A percentile compares a stretch with the other conserved stretches of the same genome.
phyloP scores from a whole-genome alignment of 2,888 invertebrate genomes.

The Harpagoxenus sublaevis region DNA sequence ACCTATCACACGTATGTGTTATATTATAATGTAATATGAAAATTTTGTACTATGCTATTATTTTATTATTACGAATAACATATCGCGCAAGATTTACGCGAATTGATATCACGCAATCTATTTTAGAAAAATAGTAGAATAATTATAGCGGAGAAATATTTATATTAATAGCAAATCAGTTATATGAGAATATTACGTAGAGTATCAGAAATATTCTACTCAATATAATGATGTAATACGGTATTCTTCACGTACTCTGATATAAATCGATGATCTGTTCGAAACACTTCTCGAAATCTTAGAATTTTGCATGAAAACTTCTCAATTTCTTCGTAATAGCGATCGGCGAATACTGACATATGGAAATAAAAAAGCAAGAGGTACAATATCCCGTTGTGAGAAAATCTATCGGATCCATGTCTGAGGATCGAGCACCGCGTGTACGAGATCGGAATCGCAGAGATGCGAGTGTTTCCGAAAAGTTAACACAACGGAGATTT shows the following conservation, averaged over 20 bases:
- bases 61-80: not conserved
- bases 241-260: not conserved
- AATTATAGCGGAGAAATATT: not conserved
- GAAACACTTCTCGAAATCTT: not conserved
- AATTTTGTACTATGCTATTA: not conserved
- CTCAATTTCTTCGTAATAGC: not conserved
- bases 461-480: not conserved
- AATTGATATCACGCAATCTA: not conserved
- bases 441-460: not conserved
- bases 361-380: not conserved
- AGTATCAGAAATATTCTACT: not conserved
- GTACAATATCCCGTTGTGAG: not conserved
- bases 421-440: constrained; percentile 23
- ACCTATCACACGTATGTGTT: not conserved
- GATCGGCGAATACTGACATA: not conserved
- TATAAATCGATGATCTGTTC: not conserved
- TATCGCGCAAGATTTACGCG: not conserved
- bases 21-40: not conserved
- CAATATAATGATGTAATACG: not conserved
- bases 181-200: not conserved
- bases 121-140: not conserved
- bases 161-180: not conserved
- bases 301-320: not conserved
- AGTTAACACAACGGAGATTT: not conserved
- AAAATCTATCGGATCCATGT: not conserved